Base-by-base conservation (phyloP, 2,888 invertebrate species). In the Geotrupes spiniger region DNA sequence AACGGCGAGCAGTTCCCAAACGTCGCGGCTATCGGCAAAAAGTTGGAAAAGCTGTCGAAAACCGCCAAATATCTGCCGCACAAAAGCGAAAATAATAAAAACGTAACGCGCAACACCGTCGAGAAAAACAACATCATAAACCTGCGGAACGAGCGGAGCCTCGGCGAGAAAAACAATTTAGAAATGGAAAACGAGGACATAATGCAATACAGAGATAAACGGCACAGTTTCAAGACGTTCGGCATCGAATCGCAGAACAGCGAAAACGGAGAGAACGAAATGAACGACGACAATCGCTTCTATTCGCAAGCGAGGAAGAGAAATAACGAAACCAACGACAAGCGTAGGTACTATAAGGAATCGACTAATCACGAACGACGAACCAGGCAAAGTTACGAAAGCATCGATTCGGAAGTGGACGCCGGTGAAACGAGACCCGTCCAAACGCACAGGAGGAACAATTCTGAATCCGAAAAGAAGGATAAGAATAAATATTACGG, bases 11-110 rank as follows among this genome's bases (percentile, higher is more conserved):
- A 66, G 17, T 72, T 78, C 52, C 74, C 78, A 14, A 78, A 78
- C 52, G 74, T 74, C 2, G 72, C 71, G 1, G 74, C 73, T 41
- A 63, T 74, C 8, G 73, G 73, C 0, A 72, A 73, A 42, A 74
- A 73, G 57, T 54, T 74, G 15, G 74, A 74, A 52, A 71, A 73
- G 43, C 58, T 74, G 12, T 73, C 73, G 2, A 73, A 74, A 57
- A 65, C 65, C 10, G 68, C 69, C 39, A 73, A 73, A 57, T 73
- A 67, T 51, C 65, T 69, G 0, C 73, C 72, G 1, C 68, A 66
- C 45, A 64, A 66, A 27, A 62, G 57, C 38, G 52, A 51, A 2
- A 56, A 56, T 5, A 65, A 65, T 31, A 68, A 66, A 36, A 65
- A 66, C 38, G 59, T 58, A 33, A 55, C 55, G 2, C 63, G 65